A percentile compares a stretch with the other conserved stretches of the same genome.
Conservation (phyloP, 2,888 invertebrate species). For the Protophormia terraenovae region DNA sequence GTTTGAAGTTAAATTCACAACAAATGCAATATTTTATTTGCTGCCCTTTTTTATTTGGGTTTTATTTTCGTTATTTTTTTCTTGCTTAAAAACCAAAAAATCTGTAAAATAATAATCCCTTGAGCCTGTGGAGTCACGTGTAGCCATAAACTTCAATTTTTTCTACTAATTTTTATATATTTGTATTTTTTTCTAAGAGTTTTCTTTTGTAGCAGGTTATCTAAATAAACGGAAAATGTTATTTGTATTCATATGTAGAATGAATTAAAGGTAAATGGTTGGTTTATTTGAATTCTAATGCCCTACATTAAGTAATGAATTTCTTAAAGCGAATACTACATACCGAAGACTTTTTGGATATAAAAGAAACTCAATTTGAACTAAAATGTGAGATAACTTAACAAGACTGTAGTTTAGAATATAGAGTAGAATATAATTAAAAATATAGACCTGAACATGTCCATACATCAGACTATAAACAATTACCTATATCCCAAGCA, state of each 20-base stretch:
- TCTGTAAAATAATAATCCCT: constrained; percentile 69
- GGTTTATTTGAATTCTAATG: background rate
- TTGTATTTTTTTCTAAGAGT: background rate
- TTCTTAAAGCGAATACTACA: background rate
- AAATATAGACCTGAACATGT: too few relatives aligned
- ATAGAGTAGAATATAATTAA: too few relatives aligned
- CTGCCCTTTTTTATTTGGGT: constrained; percentile 5
- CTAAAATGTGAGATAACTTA: too few relatives aligned
- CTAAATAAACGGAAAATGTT: constrained; percentile 22
- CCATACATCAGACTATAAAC: too few relatives aligned
- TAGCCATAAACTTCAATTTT: constrained; percentile 64
- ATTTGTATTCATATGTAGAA: constrained; percentile 62
- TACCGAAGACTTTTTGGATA: too few relatives aligned
- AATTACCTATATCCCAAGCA: too few relatives aligned
- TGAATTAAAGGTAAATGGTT: constrained; percentile 22
- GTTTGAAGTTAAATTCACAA: constrained; percentile 48
- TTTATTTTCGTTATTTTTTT: too few relatives aligned
- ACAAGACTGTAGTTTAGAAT: too few relatives aligned
- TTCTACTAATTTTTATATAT: constrained; percentile 56
- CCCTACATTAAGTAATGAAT: background rate
- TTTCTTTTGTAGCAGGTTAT: constrained; percentile 32
- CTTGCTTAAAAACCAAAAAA: constrained; percentile 61
- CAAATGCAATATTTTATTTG: constrained; percentile 41
- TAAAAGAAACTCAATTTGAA: too few relatives aligned
- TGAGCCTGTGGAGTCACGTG: constrained; percentile 69